Conservation (phyloP, 2,113 vertebrate species). For the Sinocyclocheilus rhinocerous region DNA sequence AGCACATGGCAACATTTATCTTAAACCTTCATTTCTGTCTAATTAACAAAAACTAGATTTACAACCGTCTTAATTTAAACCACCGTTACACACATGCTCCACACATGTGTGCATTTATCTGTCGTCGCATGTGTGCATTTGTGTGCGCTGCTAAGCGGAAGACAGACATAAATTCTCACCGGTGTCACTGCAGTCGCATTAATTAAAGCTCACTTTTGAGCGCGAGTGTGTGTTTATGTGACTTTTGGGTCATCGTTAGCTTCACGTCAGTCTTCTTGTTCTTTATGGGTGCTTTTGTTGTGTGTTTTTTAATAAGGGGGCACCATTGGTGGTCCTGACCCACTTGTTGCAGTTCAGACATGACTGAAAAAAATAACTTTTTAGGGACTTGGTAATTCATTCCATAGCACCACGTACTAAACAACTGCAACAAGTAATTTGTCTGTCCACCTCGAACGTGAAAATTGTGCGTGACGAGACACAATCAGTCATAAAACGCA, state of each 20-base stretch:
- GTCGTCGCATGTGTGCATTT: conserved; percentile 22
- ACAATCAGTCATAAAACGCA: too few species aligned
- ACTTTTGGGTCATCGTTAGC: not conserved
- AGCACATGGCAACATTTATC: conserved; percentile 78
- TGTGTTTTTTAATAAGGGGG: not conserved
- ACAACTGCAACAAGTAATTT: too few species aligned
- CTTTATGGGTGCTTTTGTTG: not conserved
- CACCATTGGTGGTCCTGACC: conserved; percentile 16
- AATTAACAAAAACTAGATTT: conserved; percentile 75
- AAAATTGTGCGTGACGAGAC: too few species aligned
- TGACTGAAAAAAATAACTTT: not conserved
- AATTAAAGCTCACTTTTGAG: conserved; percentile 13
- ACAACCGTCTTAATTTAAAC: conserved; percentile 68
- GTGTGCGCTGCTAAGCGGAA: conserved; percentile 32
- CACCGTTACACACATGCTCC: conserved; percentile 52
- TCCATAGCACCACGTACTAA: too few species aligned
- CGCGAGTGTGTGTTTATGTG: not conserved
- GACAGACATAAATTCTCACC: conserved; percentile 15
- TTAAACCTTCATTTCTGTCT: conserved; percentile 73
- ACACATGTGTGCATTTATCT: conserved; percentile 52
- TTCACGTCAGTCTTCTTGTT: not conserved
- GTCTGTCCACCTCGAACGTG: too few species aligned
- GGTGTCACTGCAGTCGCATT: not conserved
- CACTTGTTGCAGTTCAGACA: not conserved
- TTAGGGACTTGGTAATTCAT: not conserved